Percentiles rank a stretch among this genome's conserved stretches.
These are phyloP conservation scores for Synergus laeviventris DNA, from an alignment of 2,888 invertebrate genomes.

Conservation along the genomic window DNA sequence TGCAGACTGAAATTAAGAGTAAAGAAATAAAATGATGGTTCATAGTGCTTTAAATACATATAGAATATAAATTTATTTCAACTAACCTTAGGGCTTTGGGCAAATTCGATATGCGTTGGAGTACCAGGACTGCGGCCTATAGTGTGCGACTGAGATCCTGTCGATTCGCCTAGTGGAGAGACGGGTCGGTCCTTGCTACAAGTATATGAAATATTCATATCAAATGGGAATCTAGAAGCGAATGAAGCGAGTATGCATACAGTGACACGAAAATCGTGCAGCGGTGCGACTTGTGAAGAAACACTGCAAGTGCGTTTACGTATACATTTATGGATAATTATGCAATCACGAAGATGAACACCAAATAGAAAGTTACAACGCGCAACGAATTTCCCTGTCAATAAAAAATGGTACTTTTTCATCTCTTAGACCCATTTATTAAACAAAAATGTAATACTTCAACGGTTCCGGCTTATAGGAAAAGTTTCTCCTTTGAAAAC, in stretches of 20 bases:
- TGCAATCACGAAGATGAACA: not conserved
- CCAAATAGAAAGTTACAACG: not conserved
- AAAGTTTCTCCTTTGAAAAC: not conserved
- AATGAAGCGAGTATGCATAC: not conserved
- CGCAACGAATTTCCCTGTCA: not conserved
- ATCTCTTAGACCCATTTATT: no score
- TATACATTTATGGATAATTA: conserved; percentile 37
- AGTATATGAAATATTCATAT: conserved; percentile 42
- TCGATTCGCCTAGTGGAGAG: conserved; percentile 76
- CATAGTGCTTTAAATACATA: no score
- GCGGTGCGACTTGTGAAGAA: conserved; percentile 11
- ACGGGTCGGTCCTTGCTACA: conserved; percentile 81
- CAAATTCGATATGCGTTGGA: conserved; percentile 70
- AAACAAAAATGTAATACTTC: no score
- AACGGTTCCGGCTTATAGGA: no score
- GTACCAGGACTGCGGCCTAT: conserved; percentile 74
- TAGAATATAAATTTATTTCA: conserved; percentile 43
- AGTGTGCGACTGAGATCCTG: conserved; percentile 70
- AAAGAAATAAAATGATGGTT: not conserved
- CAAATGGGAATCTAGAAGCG: not conserved
- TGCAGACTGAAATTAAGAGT: conserved; percentile 65
- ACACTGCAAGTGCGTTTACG: conserved; percentile 20
- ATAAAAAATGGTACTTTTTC: not conserved
- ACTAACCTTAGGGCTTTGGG: conserved; percentile 75
- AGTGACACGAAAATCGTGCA: conserved; percentile 25